Conservation (phyloP, 1,140 invertebrate genomes). For the Cephus cinctus region DNA sequence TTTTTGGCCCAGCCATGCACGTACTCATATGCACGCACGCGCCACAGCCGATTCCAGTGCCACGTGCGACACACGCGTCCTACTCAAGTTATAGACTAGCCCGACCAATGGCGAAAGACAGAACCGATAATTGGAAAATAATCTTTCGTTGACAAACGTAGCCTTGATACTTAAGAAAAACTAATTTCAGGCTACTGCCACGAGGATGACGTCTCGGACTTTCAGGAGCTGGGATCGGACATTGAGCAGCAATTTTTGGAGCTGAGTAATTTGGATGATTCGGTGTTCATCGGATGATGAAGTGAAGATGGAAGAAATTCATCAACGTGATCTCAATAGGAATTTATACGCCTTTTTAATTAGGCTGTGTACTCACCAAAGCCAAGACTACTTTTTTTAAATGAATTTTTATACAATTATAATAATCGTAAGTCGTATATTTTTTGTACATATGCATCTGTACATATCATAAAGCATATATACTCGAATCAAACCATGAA, state of each 20-base stretch:
- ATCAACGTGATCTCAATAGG: conserved; percentile 15
- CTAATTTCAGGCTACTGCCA: conserved; percentile 36
- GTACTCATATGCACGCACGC: conserved; percentile 21
- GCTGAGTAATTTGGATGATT: conserved; percentile 44
- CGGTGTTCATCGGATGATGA: conserved; percentile 45
- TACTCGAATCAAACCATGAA: too few relatives aligned
- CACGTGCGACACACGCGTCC: conserved; percentile 31
- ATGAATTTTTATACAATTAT: too few relatives aligned
- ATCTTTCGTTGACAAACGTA: too few relatives aligned
- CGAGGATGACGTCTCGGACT: conserved; percentile 39
- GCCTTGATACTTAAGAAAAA: too few relatives aligned
- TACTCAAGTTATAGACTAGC: conserved; percentile 9
- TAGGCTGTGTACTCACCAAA: too few relatives aligned
- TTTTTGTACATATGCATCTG: too few relatives aligned
- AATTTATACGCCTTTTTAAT: too few relatives aligned
- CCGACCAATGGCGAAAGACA: conserved; percentile 6
- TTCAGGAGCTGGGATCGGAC: conserved; percentile 49
- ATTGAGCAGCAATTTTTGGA: conserved; percentile 53
- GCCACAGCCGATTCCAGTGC: too few relatives aligned
- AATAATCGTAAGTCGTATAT: too few relatives aligned
- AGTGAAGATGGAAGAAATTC: too few relatives aligned
- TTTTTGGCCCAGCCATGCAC: conserved; percentile 31
- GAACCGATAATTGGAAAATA: conserved; percentile 4
- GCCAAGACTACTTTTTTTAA: too few relatives aligned
- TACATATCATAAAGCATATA: too few relatives aligned